phyloP scores from a whole-genome alignment of 2,888 invertebrate genomes.

The Thereva nobilitata region DNA sequence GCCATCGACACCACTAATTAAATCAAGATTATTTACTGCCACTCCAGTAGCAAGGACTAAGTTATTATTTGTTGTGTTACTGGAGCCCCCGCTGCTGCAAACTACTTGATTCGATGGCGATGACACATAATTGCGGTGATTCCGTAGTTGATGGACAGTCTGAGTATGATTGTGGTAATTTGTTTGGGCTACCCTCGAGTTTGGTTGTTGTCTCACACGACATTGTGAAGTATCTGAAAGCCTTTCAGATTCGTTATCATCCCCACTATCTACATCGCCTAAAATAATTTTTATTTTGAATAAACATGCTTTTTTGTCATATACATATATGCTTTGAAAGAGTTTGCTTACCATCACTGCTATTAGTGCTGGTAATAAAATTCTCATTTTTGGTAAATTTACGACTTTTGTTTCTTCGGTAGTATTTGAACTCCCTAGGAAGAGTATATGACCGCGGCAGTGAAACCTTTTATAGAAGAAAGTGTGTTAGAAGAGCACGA shows the following conservation, averaged over 20 bases:
- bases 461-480: conserved; percentile 66
- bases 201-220: conserved; percentile 36
- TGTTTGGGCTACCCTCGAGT: conserved; percentile 40
- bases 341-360: conserved; percentile 73
- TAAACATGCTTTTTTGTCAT: background rate
- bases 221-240: conserved; percentile 58
- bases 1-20: conserved; percentile 46
- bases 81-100: background rate
- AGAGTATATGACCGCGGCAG: conserved; percentile 83
- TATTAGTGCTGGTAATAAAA: conserved; percentile 80
- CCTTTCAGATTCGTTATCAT: conserved; percentile 67
- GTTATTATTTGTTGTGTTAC: conserved; percentile 9
- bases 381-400: conserved; percentile 68
- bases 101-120: conserved; percentile 14
- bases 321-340: conserved; percentile 8
- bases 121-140: conserved; percentile 13
- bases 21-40: conserved; percentile 47
- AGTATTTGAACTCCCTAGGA: conserved; percentile 84
- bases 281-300: conserved; percentile 1
- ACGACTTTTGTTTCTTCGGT: conserved; percentile 63
- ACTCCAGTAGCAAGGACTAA: conserved; percentile 36
- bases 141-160: conserved; percentile 39
- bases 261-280: conserved; percentile 83
- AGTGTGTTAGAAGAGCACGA: conserved; percentile 3
- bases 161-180: conserved; percentile 43